These are phyloP conservation scores for Empis stercorea DNA, from an alignment of 2,888 invertebrate species.

Conservation along the genomic window DNA sequence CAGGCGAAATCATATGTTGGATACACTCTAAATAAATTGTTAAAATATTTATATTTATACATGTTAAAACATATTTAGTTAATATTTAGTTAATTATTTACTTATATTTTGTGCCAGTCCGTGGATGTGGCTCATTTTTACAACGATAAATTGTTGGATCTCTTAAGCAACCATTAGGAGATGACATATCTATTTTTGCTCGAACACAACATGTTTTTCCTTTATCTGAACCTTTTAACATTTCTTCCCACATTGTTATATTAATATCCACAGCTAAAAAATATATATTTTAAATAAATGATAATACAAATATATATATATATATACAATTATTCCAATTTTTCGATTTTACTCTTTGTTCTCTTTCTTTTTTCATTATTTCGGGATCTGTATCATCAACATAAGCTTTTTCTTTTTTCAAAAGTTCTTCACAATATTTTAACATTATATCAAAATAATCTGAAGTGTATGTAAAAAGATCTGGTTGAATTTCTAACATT, in stretches of 20 bases:
- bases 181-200: conserved; percentile 95
- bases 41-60: conserved; percentile 1
- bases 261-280: conserved; percentile 68
- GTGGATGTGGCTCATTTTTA: conserved; percentile 88
- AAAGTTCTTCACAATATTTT: conserved; percentile 71
- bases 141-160: conserved; percentile 98
- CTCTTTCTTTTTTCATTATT: conserved; percentile 88
- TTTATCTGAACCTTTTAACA: conserved; percentile 66
- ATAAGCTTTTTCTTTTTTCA: conserved; percentile 84
- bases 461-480: conserved; percentile 88
- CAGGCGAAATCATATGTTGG: conserved; percentile 99
- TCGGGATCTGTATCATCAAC: conserved; percentile 94
- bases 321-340: conserved; percentile 71
- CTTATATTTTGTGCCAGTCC: conserved; percentile 92
- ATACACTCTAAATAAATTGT: conserved; percentile 64
- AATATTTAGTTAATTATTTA: conserved; percentile 5
- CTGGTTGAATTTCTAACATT: conserved; percentile 83
- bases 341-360: conserved; percentile 70
- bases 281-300: not conserved
- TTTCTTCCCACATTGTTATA: conserved; percentile 82
- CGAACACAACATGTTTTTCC: conserved; percentile 90
- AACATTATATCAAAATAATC: conserved; percentile 92
- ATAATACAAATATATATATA: too few relatives aligned
- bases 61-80: not conserved
- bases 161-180: conserved; percentile 89